phyloP scores from a whole-genome alignment of 2,888 invertebrate genomes.

The Meiosimyza decipiens region DNA sequence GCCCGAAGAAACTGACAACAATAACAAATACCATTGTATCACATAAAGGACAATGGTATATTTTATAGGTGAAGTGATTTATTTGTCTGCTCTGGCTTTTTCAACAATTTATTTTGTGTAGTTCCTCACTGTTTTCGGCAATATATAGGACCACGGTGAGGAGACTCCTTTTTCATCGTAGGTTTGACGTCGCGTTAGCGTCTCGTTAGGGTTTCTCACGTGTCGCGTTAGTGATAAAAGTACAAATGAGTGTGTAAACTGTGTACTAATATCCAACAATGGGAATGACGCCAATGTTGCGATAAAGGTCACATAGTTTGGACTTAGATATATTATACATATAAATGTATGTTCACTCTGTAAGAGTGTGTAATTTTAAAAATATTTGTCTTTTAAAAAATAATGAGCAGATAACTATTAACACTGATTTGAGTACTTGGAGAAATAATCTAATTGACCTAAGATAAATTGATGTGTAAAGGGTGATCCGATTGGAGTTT shows the following conservation, averaged over 20 bases:
- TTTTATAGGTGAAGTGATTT: constrained; percentile 61
- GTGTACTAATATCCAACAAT: no score
- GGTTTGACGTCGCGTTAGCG: constrained; percentile 15
- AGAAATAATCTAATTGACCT: no score
- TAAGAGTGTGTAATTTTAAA: no score
- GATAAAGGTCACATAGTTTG: constrained; percentile 1
- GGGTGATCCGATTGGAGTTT: no score
- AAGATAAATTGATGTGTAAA: no score
- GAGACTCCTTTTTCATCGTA: background rate
- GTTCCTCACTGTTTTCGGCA: constrained; percentile 26
- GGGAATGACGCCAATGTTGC: background rate
- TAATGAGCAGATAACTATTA: no score
- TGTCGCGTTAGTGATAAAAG: constrained; percentile 28
- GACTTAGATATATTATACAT: background rate
- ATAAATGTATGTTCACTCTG: no score
- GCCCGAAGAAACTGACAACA: constrained; percentile 46
- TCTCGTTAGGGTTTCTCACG: constrained; percentile 28
- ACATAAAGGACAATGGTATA: constrained; percentile 33
- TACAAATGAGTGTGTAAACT: constrained; percentile 27
- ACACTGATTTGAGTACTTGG: no score
- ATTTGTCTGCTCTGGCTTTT: constrained; percentile 55
- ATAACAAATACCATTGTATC: constrained; percentile 53
- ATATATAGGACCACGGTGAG: constrained; percentile 9
- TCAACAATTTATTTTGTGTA: constrained; percentile 15
- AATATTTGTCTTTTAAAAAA: no score